Evolutionary conservation across 2,797 vertebrate genomes (phyloP).

Genomic region (Rhinoraja longicauda): DNA sequence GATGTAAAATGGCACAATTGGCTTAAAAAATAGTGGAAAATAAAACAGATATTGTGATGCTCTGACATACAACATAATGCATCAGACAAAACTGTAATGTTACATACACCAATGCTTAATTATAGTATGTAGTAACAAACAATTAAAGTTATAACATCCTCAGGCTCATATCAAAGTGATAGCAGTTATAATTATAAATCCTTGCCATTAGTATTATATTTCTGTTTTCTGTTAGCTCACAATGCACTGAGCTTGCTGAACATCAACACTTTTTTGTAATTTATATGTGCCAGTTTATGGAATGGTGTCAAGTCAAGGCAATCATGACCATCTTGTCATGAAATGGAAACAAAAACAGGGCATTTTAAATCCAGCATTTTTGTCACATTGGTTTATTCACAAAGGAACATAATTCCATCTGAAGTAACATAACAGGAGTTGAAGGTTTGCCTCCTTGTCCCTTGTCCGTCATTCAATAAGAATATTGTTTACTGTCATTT

Average conservation of each 20-base stretch:
- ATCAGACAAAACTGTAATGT: neutral
- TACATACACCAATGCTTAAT: neutral
- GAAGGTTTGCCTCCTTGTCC: too few species aligned
- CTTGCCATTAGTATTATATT: conserved; percentile 1
- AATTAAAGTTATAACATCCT: neutral
- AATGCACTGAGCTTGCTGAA: neutral
- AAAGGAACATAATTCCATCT: too few species aligned
- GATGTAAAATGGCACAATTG: too few species aligned
- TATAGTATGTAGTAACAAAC: neutral
- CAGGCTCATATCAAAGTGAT: neutral
- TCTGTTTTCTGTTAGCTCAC: neutral
- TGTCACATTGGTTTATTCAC: neutral
- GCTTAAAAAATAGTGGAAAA: too few species aligned
- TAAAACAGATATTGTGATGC: neutral
- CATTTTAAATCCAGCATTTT: neutral
- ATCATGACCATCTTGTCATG: neutral
- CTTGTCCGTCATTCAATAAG: too few species aligned
- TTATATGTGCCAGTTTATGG: neutral
- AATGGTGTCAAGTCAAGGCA: neutral
- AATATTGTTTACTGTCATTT: too few species aligned
- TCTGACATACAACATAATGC: neutral
- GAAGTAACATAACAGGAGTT: too few species aligned
- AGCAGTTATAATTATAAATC: neutral
- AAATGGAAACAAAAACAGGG: neutral
- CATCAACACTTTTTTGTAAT: neutral